Percentiles rank a stretch among this genome's conserved stretches.
Evolutionary conservation across 2,797 vertebrate species (phyloP).

Genomic region (Spinus olivaceus): DNA sequence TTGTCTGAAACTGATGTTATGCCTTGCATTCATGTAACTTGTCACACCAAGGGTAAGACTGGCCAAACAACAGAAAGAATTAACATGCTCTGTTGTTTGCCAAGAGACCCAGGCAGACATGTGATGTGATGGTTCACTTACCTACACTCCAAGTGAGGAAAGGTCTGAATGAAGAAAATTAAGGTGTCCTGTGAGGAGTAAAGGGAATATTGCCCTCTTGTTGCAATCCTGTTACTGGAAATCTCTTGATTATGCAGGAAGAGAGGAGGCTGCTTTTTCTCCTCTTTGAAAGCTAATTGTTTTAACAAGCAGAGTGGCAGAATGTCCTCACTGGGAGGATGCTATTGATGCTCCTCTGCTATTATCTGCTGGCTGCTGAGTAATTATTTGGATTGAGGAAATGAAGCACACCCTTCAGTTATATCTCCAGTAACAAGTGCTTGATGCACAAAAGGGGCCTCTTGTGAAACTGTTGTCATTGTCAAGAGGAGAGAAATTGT

Average conservation of each 20-base stretch:
- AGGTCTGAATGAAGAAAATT: neutral
- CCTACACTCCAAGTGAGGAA: neutral
- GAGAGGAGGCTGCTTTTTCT: neutral
- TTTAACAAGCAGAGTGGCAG: neutral
- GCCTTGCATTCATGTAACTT: neutral
- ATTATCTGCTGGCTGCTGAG: neutral
- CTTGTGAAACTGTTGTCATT: neutral
- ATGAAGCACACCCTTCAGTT: neutral
- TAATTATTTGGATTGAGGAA: neutral
- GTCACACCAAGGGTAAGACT: neutral
- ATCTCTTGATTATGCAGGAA: neutral
- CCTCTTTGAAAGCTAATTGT: neutral
- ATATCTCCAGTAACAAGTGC: neutral
- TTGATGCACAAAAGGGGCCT: neutral
- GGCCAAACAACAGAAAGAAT: neutral
- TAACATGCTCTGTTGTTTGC: neutral
- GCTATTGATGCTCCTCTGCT: neutral
- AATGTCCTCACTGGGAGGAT: neutral
- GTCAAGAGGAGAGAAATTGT: neutral
- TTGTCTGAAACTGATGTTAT: neutral
- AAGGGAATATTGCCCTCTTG: neutral
- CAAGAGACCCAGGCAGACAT: neutral
- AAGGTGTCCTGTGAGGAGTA: neutral
- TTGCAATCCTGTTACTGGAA: neutral
- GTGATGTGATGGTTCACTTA: neutral